Conservation (phyloP, 2,888 invertebrate genomes). For the Elmis aenea region DNA sequence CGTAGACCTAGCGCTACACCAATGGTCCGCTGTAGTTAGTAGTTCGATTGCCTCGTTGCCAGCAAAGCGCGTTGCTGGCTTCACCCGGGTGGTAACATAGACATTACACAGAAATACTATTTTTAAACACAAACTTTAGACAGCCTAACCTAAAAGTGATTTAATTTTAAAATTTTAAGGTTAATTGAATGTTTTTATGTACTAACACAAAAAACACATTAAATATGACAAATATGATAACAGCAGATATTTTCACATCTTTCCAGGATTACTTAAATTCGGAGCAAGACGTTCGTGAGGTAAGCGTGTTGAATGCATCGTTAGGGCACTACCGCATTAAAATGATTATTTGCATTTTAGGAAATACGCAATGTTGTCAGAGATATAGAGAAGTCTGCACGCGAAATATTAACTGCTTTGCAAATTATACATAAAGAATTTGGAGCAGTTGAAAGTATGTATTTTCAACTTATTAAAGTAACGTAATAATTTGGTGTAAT, state of each 20-base stretch:
- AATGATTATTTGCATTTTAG: slow-evolving; percentile 44
- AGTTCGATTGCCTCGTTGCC: no score
- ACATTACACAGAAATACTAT: no score
- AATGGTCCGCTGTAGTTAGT: no score
- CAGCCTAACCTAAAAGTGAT: no score
- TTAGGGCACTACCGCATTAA: slow-evolving; percentile 56
- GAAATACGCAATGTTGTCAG: slow-evolving; percentile 65
- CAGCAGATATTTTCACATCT: slow-evolving; percentile 61
- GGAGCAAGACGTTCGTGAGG: slow-evolving; percentile 79
- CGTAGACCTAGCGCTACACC: no score
- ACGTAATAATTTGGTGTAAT: slow-evolving; percentile 9
- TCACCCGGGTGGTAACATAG: no score
- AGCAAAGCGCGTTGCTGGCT: no score
- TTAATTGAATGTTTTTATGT: no score
- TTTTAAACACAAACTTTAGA: no score
- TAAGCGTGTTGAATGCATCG: slow-evolving; percentile 47
- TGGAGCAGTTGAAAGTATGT: slow-evolving; percentile 63
- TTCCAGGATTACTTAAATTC: slow-evolving; percentile 73
- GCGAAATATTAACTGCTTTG: slow-evolving; percentile 73
- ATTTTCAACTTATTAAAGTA: no score
- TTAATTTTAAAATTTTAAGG: no score
- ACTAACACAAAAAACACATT: no score
- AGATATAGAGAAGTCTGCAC: slow-evolving; percentile 71
- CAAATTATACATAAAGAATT: slow-evolving; percentile 75
- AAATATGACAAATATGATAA: slow-evolving; percentile 48